These are phyloP conservation scores for Drosophila austrosaltans DNA, from an alignment of 2,888 invertebrate species.

Conservation along the genomic window DNA sequence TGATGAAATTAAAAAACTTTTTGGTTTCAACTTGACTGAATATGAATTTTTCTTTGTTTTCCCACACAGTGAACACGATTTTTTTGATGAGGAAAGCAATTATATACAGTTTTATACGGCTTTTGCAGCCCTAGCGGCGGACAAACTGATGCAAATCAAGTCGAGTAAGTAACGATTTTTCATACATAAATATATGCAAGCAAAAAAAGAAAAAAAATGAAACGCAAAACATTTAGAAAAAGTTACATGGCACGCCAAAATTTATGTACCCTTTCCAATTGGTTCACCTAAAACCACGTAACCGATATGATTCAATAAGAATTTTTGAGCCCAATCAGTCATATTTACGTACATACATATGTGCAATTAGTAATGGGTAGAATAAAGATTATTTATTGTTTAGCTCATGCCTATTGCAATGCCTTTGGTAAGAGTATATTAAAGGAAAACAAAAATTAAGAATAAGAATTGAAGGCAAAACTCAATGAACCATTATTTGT, in stretches of 20 bases:
- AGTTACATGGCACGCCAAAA: background rate
- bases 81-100: conserved; percentile 92
- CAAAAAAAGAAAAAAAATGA: conserved; percentile 13
- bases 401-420: too few relatives aligned
- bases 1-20: conserved; percentile 49
- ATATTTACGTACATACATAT: too few relatives aligned
- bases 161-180: conserved; percentile 80
- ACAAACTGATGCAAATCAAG: conserved; percentile 88
- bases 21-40: background rate
- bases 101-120: conserved; percentile 94
- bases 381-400: too few relatives aligned
- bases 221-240: background rate
- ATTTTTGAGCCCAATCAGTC: background rate
- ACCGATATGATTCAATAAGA: background rate
- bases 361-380: too few relatives aligned
- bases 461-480: background rate
- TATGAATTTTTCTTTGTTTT: conserved; percentile 73
- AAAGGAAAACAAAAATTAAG: background rate
- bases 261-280: background rate
- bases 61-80: conserved; percentile 90
- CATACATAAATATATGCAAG: conserved; percentile 24
- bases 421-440: too few relatives aligned
- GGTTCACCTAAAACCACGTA: background rate
- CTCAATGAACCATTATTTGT: conserved; percentile 43
- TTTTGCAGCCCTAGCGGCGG: conserved; percentile 93